Conservation (phyloP, 2,113 vertebrate species). For the Amphiprion ocellaris region DNA sequence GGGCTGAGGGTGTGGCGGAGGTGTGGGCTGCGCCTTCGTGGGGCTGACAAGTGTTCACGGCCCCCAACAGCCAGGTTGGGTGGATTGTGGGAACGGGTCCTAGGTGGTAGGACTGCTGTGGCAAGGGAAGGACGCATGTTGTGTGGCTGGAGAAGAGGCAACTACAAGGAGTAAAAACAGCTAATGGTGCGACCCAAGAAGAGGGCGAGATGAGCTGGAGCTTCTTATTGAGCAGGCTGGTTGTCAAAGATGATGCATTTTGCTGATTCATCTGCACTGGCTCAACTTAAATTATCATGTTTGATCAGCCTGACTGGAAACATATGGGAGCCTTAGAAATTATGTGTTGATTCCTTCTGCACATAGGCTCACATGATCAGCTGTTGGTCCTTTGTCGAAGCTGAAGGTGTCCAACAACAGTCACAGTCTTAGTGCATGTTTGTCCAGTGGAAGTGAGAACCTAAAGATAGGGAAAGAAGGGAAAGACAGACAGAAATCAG, state of each 20-base stretch:
- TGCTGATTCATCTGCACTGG: not conserved
- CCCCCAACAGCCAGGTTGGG: conserved; percentile 89
- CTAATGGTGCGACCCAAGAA: not conserved
- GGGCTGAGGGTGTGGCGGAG: conserved; percentile 95
- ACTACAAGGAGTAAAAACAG: not conserved
- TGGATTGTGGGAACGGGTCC: conserved; percentile 82
- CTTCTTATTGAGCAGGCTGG: not conserved
- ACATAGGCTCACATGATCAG: not conserved
- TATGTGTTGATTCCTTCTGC: not conserved
- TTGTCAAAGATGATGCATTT: not conserved
- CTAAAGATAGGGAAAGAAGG: conserved; percentile 38
- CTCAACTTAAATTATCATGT: conserved; percentile 12
- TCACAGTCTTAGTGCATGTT: not conserved
- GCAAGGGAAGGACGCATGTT: conserved; percentile 86
- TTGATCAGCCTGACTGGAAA: not conserved
- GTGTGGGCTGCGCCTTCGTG: conserved; percentile 92
- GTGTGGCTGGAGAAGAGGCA: conserved; percentile 2
- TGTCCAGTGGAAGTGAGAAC: not conserved
- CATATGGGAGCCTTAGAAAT: not conserved
- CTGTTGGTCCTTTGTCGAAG: not conserved
- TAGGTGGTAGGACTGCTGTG: conserved; percentile 84
- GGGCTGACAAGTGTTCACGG: conserved; percentile 91
- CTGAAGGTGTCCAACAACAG: not conserved
- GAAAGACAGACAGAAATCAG: conserved; percentile 34
- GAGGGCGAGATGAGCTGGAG: not conserved